These are phyloP conservation scores for Oreortyx pictus DNA, from an alignment of 2,797 vertebrate species.

Conservation along the genomic window DNA sequence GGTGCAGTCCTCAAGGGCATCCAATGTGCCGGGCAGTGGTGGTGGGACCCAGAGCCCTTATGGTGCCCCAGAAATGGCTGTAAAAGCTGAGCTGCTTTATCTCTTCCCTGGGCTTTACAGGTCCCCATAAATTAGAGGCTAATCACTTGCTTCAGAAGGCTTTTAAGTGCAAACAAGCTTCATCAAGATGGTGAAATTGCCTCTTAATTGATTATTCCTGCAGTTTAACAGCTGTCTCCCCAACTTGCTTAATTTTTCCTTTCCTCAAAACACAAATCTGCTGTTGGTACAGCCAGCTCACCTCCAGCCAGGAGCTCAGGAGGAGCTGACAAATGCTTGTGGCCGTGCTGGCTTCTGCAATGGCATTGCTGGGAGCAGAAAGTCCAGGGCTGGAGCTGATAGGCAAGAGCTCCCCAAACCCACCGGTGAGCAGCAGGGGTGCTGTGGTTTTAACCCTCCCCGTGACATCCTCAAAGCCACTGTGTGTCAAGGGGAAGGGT, in stretches of 20 bases:
- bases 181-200: conserved; percentile 55
- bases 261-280: not conserved
- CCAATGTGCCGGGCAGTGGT: not conserved
- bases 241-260: not conserved
- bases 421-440: conserved; percentile 19
- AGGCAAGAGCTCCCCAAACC: not conserved
- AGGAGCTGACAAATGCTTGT: conserved; percentile 26
- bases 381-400: not conserved
- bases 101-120: not conserved
- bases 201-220: conserved; percentile 69
- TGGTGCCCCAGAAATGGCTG: not conserved
- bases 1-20: not conserved
- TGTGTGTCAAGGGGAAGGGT: conserved; percentile 53
- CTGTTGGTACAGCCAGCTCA: not conserved
- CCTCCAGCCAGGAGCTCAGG: conserved; percentile 30
- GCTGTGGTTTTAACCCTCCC: conserved; percentile 20
- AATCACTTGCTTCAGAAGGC: conserved; percentile 56
- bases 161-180: conserved; percentile 51
- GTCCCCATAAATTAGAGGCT: conserved; percentile 46
- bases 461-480: conserved; percentile 46
- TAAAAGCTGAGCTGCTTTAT: not conserved
- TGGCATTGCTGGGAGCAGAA: not conserved
- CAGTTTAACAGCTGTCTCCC: conserved; percentile 64
- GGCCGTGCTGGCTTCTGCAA: not conserved
- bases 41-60: not conserved